Conservation (phyloP, 2,797 vertebrate species). For the Amniataba percoides region DNA sequence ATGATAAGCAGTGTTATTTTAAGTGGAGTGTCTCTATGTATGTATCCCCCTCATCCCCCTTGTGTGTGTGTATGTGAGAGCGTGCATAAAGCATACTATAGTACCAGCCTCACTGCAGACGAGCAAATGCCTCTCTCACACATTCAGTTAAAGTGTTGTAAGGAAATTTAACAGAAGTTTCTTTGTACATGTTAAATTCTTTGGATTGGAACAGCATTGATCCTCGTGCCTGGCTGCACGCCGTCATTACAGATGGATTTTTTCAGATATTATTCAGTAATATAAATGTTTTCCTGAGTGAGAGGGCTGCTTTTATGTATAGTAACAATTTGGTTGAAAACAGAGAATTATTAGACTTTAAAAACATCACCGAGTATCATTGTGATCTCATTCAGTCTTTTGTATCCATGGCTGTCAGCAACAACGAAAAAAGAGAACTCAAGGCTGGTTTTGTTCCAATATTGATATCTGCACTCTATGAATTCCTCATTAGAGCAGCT, state of each 20-base stretch:
- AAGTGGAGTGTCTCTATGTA: background rate
- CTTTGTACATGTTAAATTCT: conserved; percentile 32
- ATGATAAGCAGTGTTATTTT: background rate
- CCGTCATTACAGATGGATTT: conserved; percentile 25
- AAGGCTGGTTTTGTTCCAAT: conserved; percentile 40
- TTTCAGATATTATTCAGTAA: background rate
- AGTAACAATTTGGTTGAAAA: conserved; percentile 26
- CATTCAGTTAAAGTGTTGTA: background rate
- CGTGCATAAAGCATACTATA: background rate
- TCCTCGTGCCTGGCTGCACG: conserved; percentile 12
- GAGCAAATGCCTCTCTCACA: conserved; percentile 11
- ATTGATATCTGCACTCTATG: conserved; percentile 46
- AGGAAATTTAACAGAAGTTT: conserved; percentile 22
- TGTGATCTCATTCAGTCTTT: conserved; percentile 44
- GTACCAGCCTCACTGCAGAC: conserved; percentile 2
- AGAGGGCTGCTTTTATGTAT: conserved; percentile 17
- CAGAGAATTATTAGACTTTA: conserved; percentile 6
- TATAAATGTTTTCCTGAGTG: conserved; percentile 4
- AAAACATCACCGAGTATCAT: conserved; percentile 16
- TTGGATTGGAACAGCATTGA: conserved; percentile 21
- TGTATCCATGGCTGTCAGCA: conserved; percentile 33
- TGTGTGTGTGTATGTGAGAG: background rate
- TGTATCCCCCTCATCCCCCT: background rate
- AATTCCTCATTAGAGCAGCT: conserved; percentile 63
- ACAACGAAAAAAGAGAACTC: conserved; percentile 36